Evolutionary conservation across 2,113 vertebrate genomes (phyloP).

Genomic region (Mormyrus lacerda): DNA sequence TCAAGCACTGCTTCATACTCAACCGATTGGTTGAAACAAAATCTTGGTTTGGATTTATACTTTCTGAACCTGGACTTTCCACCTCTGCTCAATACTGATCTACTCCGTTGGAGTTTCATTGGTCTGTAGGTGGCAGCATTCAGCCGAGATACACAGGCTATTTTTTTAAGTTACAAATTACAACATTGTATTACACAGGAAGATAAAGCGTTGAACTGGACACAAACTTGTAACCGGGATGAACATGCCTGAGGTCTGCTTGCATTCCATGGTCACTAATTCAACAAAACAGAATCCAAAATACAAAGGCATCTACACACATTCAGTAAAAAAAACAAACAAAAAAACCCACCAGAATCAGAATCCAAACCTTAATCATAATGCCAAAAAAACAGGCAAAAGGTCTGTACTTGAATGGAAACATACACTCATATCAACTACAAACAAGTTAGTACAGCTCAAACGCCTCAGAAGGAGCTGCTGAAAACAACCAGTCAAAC

Average conservation of each 20-base stretch:
- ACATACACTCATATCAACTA: background rate
- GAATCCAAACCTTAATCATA: background rate
- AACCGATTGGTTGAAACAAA: too few relatives aligned
- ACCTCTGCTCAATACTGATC: background rate
- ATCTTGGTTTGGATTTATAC: too few relatives aligned
- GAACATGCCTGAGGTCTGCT: background rate
- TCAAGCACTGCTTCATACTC: too few relatives aligned
- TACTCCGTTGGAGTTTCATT: background rate
- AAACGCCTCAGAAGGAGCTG: background rate
- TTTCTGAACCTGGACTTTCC: too few relatives aligned
- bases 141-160: background rate
- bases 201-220: background rate
- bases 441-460: background rate
- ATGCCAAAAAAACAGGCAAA: background rate
- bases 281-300: background rate
- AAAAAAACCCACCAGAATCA: too few relatives aligned
- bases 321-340: background rate
- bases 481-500: background rate
- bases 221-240: background rate
- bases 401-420: background rate
- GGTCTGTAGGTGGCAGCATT: background rate
- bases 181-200: background rate
- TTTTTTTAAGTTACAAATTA: background rate
- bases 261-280: background rate
- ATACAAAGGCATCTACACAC: background rate